Conservation (phyloP, 1,140 invertebrate species). For the Temnothorax curvispinosus region DNA sequence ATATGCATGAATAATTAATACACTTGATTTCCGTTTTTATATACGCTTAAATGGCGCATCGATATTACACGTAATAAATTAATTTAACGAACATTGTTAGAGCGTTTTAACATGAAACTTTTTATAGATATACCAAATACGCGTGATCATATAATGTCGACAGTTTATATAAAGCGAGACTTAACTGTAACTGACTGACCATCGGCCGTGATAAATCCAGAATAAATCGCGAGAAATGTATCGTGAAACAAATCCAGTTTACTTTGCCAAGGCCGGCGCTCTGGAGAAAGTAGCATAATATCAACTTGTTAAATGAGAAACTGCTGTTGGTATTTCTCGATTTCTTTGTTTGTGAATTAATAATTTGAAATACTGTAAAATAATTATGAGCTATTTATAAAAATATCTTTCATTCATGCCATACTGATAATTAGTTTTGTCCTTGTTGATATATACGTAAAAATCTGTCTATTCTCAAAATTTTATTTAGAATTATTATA, state of each 20-base stretch:
- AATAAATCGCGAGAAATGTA: slow-evolving; percentile 70
- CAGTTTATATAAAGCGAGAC: slow-evolving; percentile 59
- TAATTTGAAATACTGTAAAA: neutral
- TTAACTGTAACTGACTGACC: slow-evolving; percentile 41
- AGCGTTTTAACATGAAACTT: slow-evolving; percentile 18
- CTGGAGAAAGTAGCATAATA: slow-evolving; percentile 66
- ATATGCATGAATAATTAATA: slow-evolving; percentile 10
- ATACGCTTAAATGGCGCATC: neutral
- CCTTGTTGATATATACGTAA: neutral
- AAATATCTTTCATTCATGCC: neutral
- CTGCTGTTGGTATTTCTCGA: neutral
- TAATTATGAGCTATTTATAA: neutral
- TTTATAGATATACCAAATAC: neutral
- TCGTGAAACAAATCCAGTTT: slow-evolving; percentile 62
- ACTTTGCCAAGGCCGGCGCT: slow-evolving; percentile 65
- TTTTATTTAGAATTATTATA: neutral
- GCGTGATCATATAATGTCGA: neutral
- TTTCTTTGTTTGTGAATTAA: neutral
- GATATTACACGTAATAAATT: slow-evolving; percentile 2
- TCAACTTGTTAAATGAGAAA: slow-evolving; percentile 35
- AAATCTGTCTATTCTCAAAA: neutral
- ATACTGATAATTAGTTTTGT: neutral
- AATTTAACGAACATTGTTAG: neutral
- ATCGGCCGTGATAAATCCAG: slow-evolving; percentile 51
- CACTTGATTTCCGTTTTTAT: slow-evolving; percentile 25